Evolutionary conservation across 2,888 invertebrate genomes (phyloP).

Genomic region (Cryptocephalus moraei): DNA sequence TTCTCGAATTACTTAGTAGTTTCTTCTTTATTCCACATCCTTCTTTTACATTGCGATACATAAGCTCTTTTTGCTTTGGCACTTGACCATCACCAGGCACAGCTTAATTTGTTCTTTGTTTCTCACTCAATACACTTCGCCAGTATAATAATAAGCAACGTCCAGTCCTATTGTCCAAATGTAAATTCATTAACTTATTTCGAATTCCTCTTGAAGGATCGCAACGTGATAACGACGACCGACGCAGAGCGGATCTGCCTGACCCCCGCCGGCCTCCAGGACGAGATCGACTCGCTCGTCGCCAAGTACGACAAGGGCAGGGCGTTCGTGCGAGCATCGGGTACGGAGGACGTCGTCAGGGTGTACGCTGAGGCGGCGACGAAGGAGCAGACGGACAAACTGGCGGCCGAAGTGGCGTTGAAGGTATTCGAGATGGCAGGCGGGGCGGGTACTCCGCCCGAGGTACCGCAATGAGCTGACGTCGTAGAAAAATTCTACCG

Average conservation of each 20-base stretch:
- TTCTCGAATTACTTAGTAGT: too few relatives aligned
- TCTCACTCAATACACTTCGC: too few relatives aligned
- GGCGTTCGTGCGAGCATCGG: constrained; percentile 90
- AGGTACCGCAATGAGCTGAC: constrained; percentile 21
- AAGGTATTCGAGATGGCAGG: constrained; percentile 71
- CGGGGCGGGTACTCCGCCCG: constrained; percentile 61
- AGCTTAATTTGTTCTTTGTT: too few relatives aligned
- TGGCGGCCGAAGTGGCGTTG: constrained; percentile 66
- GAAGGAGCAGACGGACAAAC: constrained; percentile 43
- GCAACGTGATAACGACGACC: constrained; percentile 73
- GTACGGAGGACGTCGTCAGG: constrained; percentile 93
- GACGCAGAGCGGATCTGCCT: constrained; percentile 80
- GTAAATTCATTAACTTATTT: too few relatives aligned
- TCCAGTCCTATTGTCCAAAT: too few relatives aligned
- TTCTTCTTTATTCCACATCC: too few relatives aligned
- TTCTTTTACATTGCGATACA: too few relatives aligned
- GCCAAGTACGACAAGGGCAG: constrained; percentile 60
- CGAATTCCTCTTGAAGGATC: constrained; percentile 46
- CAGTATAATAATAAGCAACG: too few relatives aligned
- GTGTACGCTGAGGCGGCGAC: constrained; percentile 92
- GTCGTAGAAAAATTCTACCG: too few relatives aligned
- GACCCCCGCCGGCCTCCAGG: constrained; percentile 75
- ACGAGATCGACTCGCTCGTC: constrained; percentile 63
- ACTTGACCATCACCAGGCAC: too few relatives aligned
- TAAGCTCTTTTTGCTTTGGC: too few relatives aligned